Evolutionary conservation across 1,140 invertebrate genomes (phyloP), one percentile per base, ranked within the genome.

Genomic region (Acromyrmex echinatior): DNA sequence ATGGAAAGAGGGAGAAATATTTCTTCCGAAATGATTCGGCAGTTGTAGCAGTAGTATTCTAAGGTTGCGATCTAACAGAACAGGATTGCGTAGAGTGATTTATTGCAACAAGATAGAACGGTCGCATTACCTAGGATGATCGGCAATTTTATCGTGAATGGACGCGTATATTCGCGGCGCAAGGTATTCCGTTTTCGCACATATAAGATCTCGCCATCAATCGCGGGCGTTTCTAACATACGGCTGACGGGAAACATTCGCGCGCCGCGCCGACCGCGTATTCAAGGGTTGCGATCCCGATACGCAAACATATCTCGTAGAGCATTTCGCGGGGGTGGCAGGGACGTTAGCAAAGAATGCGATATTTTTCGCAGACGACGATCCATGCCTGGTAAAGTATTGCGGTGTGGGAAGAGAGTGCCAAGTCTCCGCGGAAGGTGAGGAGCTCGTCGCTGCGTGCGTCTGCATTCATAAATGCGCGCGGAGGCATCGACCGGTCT

Each of bases 351-450:
- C 65, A 12, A 45, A 60, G 9, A 25, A 81, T 31, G 68, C 51
- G 60, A 74, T 74, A 74, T 58, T 68, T 35, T 25, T 60, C 93
- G 0, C 31, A 96, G 97, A 56, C 58, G 56, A 39, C 49, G 73
- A 97, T 95, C 96, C 97, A 0, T 97, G 97, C 91, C 92, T 96
- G 45, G 95, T 96, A 9, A 96, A 97, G 84, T 97, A 96, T 91
- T 98, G 97, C 93, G 96, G 96, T 9, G 96, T 96, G 60, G 97
- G 97, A 14, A 95, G 97, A 62, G 97, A 97, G 93, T 98, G 97
- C 92, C 92, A 96, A 28, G 93, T 96, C n/a, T 92, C 95, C 4
- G 86, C 93, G 7, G 93, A 96, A 21, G 93, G 95, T n/a, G 80
- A 31, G 39, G 18, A 25, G 25, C 95, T 94, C 1, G 92, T 96